A percentile compares a stretch with the other conserved stretches of the same genome.
These are phyloP conservation scores for Pogonus chalceus DNA, from an alignment of 1,140 invertebrate genomes.

Conservation along the genomic window DNA sequence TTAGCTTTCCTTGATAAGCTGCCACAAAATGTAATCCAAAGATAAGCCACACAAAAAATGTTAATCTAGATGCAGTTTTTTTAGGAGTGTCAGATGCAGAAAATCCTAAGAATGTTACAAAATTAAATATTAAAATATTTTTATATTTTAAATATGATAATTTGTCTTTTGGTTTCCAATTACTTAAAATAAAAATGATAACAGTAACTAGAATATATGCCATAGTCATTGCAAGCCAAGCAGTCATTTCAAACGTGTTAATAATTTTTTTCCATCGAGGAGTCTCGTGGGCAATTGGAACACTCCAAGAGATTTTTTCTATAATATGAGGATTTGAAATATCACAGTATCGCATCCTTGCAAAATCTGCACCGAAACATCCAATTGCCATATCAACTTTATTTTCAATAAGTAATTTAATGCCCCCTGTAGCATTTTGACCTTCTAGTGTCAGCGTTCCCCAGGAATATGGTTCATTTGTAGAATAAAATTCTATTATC, in stretches of 20 bases:
- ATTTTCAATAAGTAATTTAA: background rate
- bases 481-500: background rate
- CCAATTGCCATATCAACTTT: background rate
- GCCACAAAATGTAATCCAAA: background rate
- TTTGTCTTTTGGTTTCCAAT: background rate
- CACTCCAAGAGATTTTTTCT: background rate
- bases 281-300: background rate
- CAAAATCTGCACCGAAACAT: background rate
- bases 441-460: background rate
- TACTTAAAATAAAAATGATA: background rate
- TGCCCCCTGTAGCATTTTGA: background rate
- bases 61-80: background rate
- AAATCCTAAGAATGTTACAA: background rate
- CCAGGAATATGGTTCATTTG: background rate
- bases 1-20: background rate
- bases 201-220: background rate
- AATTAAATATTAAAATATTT: background rate
- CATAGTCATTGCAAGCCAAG: background rate
- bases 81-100: background rate
- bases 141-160: background rate
- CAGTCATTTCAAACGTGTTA: background rate
- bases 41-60: background rate
- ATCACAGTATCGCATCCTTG: background rate
- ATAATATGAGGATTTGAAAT: background rate
- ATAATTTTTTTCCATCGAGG: background rate